phyloP scores from a whole-genome alignment of 2,113 vertebrate species.

The Clarias batrachus region DNA sequence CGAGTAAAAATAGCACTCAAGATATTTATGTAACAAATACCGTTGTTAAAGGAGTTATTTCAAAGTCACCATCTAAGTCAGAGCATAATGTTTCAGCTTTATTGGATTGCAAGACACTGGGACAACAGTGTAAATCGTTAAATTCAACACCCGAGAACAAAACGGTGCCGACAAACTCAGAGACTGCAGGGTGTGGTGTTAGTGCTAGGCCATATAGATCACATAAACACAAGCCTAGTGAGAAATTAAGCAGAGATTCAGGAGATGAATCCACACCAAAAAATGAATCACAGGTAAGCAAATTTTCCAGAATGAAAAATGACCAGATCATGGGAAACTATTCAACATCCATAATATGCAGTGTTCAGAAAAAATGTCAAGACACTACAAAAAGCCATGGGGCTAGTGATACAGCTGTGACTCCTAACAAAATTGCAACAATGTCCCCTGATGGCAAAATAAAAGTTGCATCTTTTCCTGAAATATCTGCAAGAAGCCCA shows the following conservation, averaged over 20 bases:
- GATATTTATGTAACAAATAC: neutral
- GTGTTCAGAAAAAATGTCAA: conserved; percentile 1
- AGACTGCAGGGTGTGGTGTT: neutral
- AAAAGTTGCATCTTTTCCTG: neutral
- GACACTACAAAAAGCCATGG: neutral
- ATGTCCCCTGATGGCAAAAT: neutral
- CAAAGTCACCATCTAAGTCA: conserved; percentile 27
- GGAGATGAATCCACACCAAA: neutral
- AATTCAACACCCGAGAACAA: neutral
- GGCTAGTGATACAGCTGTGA: neutral
- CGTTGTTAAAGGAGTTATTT: conserved; percentile 18
- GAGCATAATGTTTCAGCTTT: conserved; percentile 3
- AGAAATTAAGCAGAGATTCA: neutral
- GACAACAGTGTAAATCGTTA: conserved; percentile 6
- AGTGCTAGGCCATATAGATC: neutral
- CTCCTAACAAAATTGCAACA: conserved; percentile 1
- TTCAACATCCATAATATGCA: neutral
- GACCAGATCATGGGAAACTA: neutral
- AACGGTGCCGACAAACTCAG: neutral
- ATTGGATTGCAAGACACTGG: neutral
- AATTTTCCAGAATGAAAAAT: neutral
- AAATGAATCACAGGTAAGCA: neutral
- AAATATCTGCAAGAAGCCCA: conserved; percentile 9
- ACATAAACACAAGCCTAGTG: conserved; percentile 2
- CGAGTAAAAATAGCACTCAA: neutral